Conservation (phyloP, 2,113 vertebrate species). For the Oreochromis niloticus region DNA sequence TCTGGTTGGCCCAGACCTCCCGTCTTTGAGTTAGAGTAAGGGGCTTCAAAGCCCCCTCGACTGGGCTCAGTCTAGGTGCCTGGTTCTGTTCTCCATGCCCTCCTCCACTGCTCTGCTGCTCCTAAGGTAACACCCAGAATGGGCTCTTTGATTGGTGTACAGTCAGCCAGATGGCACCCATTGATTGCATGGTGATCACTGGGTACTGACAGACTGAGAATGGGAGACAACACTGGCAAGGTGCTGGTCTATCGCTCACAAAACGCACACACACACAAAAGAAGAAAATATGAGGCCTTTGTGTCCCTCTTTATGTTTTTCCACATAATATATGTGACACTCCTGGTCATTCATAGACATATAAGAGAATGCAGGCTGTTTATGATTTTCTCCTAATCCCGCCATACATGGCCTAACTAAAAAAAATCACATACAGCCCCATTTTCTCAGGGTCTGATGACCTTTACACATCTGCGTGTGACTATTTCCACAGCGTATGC, state of each 20-base stretch:
- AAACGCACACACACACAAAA: background rate
- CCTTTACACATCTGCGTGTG: slow-evolving; percentile 45
- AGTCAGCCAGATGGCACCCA: slow-evolving; percentile 68
- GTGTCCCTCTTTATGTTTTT: background rate
- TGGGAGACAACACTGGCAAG: slow-evolving; percentile 27
- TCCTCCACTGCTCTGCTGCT: slow-evolving; percentile 30
- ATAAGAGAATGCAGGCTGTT: background rate
- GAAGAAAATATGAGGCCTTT: background rate
- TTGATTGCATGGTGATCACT: slow-evolving; percentile 42
- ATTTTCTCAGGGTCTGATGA: slow-evolving; percentile 58
- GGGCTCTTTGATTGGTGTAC: slow-evolving; percentile 54
- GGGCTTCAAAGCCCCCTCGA: slow-evolving; percentile 53
- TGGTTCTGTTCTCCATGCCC: slow-evolving; percentile 24
- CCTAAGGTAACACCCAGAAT: slow-evolving; percentile 51
- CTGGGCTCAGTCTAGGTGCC: slow-evolving; percentile 30
- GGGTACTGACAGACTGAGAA: slow-evolving; percentile 50
- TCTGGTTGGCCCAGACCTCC: slow-evolving; percentile 43
- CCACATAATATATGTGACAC: background rate
- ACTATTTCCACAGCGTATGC: slow-evolving; percentile 53
- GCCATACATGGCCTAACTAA: background rate
- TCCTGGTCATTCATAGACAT: background rate
- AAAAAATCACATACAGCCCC: background rate
- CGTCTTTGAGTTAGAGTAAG: slow-evolving; percentile 44
- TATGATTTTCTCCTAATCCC: background rate
- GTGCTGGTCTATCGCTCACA: background rate